Evolutionary conservation across 2,113 vertebrate genomes (phyloP), one percentile per base, ranked within the genome.

Genomic region (Sander vitreus): DNA sequence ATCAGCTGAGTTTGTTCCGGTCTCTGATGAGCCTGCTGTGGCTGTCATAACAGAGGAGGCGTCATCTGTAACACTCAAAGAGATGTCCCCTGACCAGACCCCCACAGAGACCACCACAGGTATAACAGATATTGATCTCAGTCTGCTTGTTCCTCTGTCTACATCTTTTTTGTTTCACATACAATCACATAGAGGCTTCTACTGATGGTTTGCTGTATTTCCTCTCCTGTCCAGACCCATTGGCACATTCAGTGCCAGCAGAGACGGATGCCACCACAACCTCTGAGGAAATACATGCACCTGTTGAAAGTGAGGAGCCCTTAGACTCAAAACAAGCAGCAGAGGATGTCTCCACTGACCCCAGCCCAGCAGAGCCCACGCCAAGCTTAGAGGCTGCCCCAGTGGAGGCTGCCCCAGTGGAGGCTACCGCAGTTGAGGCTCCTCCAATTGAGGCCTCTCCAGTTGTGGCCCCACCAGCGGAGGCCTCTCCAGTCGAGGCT

Each of bases 71-170:
- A 63, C 86, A 47, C 59, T 39, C 5, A 16, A 62, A 70, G 85
- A 84, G 62, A 74, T 51, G 33, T 79, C 80, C 64, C 65, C 86
- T 10, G 58, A 76, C 39, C 82, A 78, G 63, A 50, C 74, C 71
- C 53, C 80, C 0, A 21, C 85, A 79, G 91, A 92, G 71, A 73
- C 70, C 30, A 36, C 16, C 70, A 53, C 85, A 86, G 92, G 92
- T 94, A 82, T 66, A 33, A 66, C 6, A 45, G 72, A 79, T 83
- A 64, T 80, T 16, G 77, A 84, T 88, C 67, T 60, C 65, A 43
- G 68, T 79, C 63, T 36, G 43, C 23, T 53, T 25, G n/a, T 43
- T 21, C 67, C 51, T 81, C 62, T 21, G 66, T 83, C 48, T 77
- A 33, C 3, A 3, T 82, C 51, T 53, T 50, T 73, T 65, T 54